Conservation (phyloP, 30 jellyfish, hydroid and myxozoan genomes). For the Aurelia sp. region DNA sequence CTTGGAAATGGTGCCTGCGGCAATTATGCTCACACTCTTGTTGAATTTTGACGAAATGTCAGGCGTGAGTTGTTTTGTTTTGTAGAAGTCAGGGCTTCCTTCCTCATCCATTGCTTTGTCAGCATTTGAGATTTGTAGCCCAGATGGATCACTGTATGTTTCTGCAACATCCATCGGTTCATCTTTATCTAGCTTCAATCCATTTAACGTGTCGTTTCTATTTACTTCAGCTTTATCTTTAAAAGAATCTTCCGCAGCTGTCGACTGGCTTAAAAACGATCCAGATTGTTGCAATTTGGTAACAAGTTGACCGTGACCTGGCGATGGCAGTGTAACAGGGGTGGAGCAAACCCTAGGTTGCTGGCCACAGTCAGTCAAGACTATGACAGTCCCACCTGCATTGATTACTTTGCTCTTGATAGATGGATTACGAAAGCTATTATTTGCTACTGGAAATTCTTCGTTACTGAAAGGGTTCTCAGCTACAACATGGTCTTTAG, state of each 20-base stretch:
- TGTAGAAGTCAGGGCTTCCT: neutral
- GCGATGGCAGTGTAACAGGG: neutral
- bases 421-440: slow-evolving; percentile 16
- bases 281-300: neutral
- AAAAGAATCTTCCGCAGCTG: neutral
- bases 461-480: neutral
- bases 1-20: neutral
- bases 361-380: slow-evolving; percentile 61
- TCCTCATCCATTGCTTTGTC: neutral
- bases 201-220: neutral
- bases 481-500: neutral
- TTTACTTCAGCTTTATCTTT: neutral
- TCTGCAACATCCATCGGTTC: neutral
- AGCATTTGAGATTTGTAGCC: neutral
- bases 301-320: neutral
- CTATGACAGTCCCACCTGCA: slow-evolving; percentile 78
- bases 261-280: neutral
- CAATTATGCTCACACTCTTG: neutral
- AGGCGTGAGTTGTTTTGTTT: neutral
- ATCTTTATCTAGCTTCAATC: neutral
- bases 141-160: neutral
- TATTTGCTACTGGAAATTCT: neutral
- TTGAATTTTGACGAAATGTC: neutral
- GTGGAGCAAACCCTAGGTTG: slow-evolving; percentile 18
- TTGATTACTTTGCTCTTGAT: slow-evolving; percentile 57